Evolutionary conservation across 2,113 vertebrate genomes (phyloP), one percentile per base, ranked within the genome.

Genomic region (Oxygymnocypris stewartii): DNA sequence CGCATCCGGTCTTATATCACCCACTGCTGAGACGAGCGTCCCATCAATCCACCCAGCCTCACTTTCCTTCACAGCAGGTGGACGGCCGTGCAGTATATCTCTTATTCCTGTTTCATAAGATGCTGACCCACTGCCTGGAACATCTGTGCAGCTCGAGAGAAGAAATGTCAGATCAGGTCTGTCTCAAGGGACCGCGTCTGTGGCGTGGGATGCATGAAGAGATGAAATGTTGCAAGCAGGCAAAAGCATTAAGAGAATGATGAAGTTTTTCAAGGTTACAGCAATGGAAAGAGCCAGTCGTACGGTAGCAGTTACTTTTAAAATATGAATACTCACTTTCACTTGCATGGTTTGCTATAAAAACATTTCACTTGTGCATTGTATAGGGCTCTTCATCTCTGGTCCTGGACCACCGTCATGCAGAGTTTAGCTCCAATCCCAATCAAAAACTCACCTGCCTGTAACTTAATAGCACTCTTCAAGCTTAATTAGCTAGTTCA

Each of bases 1-100:
- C 31, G 42, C 81, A 71, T 87, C 81, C 86, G 79, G 86, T 67
- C 61, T 87, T 84, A 87, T 87, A 84, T 87, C 86, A 87, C 10
- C 42, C 47, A 73, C 74, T 37, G 13, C 59, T 47, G 20, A 65
- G 59, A 80, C 35, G 20, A 61, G 54, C 11, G 18, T 8, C 20
- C 78, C 78, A 79, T 79, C 78, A 79, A 61, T 79, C 40, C 84
- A 16, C 59, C 40, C 74, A 23, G 83, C 42, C 83, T 40, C 42
- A 13, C 51, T 40, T 9, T 28, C 6, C 18, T 49, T 77, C 59
- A 57, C 82, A 74, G 47, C 65, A n/a, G 47, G 31, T 13, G 35
- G 23, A 82, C 2, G 40, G 9, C 59, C 2, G 16, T 20, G 79
- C n/a, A 12, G 14, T 82, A 83, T 65, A 65, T 79, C 28, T 71